phyloP scores from a whole-genome alignment of 2,888 invertebrate genomes.

The Nemotelus pantherinus region DNA sequence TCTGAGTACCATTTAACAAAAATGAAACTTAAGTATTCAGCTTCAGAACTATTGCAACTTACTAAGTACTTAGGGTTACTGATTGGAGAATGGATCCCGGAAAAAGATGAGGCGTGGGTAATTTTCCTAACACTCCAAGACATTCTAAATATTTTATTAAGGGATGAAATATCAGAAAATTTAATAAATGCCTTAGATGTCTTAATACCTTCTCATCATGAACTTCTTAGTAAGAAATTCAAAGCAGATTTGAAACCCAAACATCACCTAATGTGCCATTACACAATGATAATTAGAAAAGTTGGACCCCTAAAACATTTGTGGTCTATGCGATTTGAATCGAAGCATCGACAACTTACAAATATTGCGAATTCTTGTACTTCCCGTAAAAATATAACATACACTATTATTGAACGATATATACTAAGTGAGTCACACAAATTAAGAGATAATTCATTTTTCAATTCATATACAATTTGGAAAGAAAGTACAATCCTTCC shows the following conservation, averaged over 20 bases:
- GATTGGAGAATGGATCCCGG: conserved; percentile 22
- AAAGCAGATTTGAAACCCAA: conserved; percentile 26
- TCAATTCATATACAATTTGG: not conserved
- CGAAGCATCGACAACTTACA: conserved; percentile 21
- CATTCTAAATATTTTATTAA: conserved; percentile 4
- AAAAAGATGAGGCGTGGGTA: not conserved
- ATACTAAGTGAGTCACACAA: not conserved
- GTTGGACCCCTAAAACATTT: conserved; percentile 35
- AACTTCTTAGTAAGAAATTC: not conserved
- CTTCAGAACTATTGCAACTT: conserved; percentile 16
- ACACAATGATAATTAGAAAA: conserved; percentile 36
- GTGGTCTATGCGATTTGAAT: conserved; percentile 37
- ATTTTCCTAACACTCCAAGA: conserved; percentile 4
- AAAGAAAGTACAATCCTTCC: not conserved
- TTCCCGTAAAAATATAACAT: conserved; percentile 11
- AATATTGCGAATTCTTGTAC: conserved; percentile 17
- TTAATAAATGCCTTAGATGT: not conserved
- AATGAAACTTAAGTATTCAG: conserved; percentile 13
- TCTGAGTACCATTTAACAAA: conserved; percentile 24
- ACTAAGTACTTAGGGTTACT: not conserved
- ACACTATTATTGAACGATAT: conserved; percentile 6
- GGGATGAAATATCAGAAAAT: not conserved
- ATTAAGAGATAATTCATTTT: not conserved
- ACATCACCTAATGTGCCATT: conserved; percentile 39
- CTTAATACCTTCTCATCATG: not conserved